Evolutionary conservation across 2,888 invertebrate genomes (phyloP).

Genomic region (Dromius quadrimaculatus): DNA sequence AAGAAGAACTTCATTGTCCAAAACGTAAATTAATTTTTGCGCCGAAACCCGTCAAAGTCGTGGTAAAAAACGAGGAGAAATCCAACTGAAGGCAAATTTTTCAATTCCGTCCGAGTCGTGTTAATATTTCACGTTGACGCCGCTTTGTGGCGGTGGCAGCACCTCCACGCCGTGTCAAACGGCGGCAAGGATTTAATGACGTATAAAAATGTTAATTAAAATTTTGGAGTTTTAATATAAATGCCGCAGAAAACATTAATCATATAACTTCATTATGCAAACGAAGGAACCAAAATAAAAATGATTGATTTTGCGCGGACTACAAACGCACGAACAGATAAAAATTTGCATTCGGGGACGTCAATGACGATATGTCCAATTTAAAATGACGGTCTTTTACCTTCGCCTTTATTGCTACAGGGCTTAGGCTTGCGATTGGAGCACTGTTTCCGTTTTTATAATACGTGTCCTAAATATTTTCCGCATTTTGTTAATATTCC

Average conservation of each 20-base stretch:
- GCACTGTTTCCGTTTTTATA: background rate
- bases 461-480: background rate
- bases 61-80: constrained; percentile 5
- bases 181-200: constrained; percentile 48
- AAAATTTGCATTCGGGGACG: constrained; percentile 30
- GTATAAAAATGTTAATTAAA: constrained; percentile 53
- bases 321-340: constrained; percentile 4
- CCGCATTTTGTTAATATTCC: background rate
- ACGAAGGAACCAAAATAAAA: constrained; percentile 50
- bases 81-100: constrained; percentile 24
- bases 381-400: constrained; percentile 30
- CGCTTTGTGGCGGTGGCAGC: constrained; percentile 32
- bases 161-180: constrained; percentile 36
- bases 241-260: constrained; percentile 52
- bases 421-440: background rate
- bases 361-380: constrained; percentile 29
- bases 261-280: constrained; percentile 53
- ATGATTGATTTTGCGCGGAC: constrained; percentile 44
- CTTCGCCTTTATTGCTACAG: background rate
- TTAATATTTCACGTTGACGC: constrained; percentile 45
- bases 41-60: constrained; percentile 13
- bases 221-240: constrained; percentile 51
- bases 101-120: constrained; percentile 38
- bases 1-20: constrained; percentile 24
- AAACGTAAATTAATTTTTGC: constrained; percentile 19